phyloP scores from a whole-genome alignment of 2,888 invertebrate genomes.

The Bellardia bayeri region DNA sequence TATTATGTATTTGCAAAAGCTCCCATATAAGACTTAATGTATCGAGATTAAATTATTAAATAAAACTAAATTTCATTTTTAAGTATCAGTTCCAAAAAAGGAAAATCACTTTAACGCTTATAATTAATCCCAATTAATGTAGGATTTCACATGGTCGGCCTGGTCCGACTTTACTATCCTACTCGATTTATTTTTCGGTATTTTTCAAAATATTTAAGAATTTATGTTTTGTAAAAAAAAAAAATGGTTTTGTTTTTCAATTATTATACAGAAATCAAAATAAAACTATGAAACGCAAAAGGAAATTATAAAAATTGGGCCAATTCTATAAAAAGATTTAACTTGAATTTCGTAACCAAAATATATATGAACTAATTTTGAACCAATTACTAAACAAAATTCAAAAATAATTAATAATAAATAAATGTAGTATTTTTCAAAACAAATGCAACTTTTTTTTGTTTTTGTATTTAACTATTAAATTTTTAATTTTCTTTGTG shows the following conservation, averaged over 20 bases:
- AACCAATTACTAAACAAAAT: constrained; percentile 54
- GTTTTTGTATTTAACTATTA: neutral
- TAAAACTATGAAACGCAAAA: constrained; percentile 44
- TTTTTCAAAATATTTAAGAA: no score
- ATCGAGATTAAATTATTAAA: no score
- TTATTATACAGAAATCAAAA: constrained; percentile 32
- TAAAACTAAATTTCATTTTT: no score
- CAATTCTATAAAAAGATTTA: constrained; percentile 59
- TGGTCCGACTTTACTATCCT: no score
- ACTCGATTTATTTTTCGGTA: no score
- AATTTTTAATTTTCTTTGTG: neutral
- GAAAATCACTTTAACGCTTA: no score
- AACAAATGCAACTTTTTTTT: constrained; percentile 42
- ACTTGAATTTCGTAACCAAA: constrained; percentile 47
- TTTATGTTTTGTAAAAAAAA: neutral
- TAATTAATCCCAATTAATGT: no score
- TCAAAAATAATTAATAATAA: constrained; percentile 23
- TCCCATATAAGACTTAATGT: no score
- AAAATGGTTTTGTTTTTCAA: constrained; percentile 23
- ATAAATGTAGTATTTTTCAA: constrained; percentile 21
- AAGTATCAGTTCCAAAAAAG: no score
- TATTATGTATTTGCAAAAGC: no score
- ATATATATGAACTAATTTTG: constrained; percentile 49
- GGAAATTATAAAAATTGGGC: constrained; percentile 72
- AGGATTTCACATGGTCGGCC: no score